Percentiles rank a stretch among this genome's conserved stretches.
Evolutionary conservation across 2,797 vertebrate genomes (phyloP).

Genomic region (Gadopsis marmoratus): DNA sequence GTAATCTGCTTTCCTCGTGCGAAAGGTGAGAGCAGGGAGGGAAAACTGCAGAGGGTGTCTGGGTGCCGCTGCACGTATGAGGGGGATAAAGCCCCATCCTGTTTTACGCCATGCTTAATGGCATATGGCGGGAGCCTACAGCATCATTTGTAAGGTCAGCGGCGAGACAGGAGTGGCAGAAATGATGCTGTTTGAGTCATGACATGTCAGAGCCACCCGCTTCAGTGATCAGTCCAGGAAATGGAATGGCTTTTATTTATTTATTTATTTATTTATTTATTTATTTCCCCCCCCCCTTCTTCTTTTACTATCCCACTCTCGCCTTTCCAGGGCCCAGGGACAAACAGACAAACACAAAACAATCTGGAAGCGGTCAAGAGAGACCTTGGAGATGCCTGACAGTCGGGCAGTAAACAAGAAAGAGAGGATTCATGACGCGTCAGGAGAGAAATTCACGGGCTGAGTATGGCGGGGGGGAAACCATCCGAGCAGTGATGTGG

Average conservation of each 20-base stretch:
- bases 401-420: constrained; percentile 71
- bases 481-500: constrained; percentile 12
- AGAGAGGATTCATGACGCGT: constrained; percentile 63
- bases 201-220: constrained; percentile 84
- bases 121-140: constrained; percentile 80
- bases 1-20: constrained; percentile 65
- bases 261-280: too few species aligned
- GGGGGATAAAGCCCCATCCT: constrained; percentile 59
- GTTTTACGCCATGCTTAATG: constrained; percentile 83
- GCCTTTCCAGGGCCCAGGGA: constrained; percentile 71
- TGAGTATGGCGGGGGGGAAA: constrained; percentile 12
- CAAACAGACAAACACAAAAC: constrained; percentile 79
- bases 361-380: constrained; percentile 75
- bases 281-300: too few species aligned
- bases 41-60: constrained; percentile 34
- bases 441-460: constrained; percentile 43
- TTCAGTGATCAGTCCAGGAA: constrained; percentile 86
- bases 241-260: constrained; percentile 79
- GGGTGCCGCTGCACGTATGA: constrained; percentile 17
- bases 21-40: constrained; percentile 64
- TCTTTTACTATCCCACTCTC: constrained; percentile 67
- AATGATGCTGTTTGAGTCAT: constrained; percentile 88
- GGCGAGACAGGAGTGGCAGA: constrained; percentile 83
- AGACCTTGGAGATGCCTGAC: constrained; percentile 79
- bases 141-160: constrained; percentile 87